These are phyloP conservation scores for Urosaurus nigricauda DNA, from an alignment of 2,797 vertebrate species.

Conservation along the genomic window DNA sequence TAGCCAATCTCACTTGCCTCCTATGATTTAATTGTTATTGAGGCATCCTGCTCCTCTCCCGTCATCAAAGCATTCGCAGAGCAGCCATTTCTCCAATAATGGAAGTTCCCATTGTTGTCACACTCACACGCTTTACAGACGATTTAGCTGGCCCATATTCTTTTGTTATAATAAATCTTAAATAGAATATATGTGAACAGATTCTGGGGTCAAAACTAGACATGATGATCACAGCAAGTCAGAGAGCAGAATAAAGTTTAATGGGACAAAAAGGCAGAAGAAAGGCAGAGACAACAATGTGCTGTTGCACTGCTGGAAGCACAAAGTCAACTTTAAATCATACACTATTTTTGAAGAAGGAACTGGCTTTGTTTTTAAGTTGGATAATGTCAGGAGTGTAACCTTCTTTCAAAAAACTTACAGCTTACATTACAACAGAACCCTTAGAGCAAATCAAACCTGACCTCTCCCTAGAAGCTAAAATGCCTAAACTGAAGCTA, in stretches of 20 bases:
- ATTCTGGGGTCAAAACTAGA: neutral
- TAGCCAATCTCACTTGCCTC: too few species aligned
- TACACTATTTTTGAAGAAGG: neutral
- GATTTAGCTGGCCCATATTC: neutral
- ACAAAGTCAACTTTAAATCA: neutral
- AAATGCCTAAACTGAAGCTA: too few species aligned
- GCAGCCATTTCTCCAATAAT: too few species aligned
- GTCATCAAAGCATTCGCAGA: too few species aligned
- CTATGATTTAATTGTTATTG: too few species aligned
- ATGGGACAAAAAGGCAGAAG: neutral
- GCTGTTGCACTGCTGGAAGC: neutral
- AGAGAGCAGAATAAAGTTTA: neutral
- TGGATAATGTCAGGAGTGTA: neutral
- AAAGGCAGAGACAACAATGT: neutral
- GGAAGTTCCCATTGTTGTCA: too few species aligned
- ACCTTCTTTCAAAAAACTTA: neutral
- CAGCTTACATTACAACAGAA: neutral
- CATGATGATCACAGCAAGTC: neutral
- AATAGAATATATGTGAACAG: neutral
- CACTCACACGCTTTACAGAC: too few species aligned
- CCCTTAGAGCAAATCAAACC: too few species aligned
- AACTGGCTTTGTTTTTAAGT: neutral
- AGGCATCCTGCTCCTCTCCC: too few species aligned
- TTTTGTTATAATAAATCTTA: neutral
- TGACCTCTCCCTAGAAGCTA: too few species aligned